Evolutionary conservation across 2,113 vertebrate genomes (phyloP).

Genomic region (Cranoglanis bouderius): DNA sequence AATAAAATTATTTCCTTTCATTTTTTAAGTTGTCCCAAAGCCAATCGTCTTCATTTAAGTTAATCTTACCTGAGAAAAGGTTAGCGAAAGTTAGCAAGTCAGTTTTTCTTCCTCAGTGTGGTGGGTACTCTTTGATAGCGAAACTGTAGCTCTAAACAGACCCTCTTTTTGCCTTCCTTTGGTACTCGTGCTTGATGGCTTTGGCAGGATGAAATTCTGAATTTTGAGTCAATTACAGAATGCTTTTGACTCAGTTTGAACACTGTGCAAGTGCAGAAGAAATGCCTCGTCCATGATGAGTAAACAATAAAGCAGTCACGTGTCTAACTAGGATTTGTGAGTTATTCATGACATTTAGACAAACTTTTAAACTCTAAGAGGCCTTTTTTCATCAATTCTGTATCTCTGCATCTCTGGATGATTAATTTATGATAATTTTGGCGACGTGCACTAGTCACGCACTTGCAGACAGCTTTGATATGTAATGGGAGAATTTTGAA

Average conservation of each 20-base stretch:
- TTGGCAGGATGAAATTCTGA: not conserved
- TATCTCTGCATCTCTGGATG: not conserved
- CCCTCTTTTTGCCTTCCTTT: not conserved
- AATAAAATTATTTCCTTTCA: too few species aligned
- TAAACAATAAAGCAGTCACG: not conserved
- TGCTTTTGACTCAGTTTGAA: not conserved
- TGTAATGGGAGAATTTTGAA: not conserved
- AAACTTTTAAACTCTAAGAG: not conserved
- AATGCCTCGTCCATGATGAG: not conserved
- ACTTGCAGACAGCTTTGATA: not conserved
- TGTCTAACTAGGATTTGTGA: not conserved
- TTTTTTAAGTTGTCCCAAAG: not conserved
- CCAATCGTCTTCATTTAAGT: not conserved
- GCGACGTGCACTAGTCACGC: not conserved
- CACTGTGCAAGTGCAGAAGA: not conserved
- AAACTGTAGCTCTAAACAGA: not conserved
- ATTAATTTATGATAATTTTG: not conserved
- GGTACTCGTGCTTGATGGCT: not conserved
- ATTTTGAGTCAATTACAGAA: not conserved
- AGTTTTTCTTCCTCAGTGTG: not conserved
- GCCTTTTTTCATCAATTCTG: not conserved
- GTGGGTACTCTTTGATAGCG: not conserved
- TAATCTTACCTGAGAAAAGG: not conserved
- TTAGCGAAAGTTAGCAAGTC: not conserved
- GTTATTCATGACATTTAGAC: constrained; percentile 18